phyloP scores from a whole-genome alignment of 2,113 vertebrate species.

The Actenoides hombroni region DNA sequence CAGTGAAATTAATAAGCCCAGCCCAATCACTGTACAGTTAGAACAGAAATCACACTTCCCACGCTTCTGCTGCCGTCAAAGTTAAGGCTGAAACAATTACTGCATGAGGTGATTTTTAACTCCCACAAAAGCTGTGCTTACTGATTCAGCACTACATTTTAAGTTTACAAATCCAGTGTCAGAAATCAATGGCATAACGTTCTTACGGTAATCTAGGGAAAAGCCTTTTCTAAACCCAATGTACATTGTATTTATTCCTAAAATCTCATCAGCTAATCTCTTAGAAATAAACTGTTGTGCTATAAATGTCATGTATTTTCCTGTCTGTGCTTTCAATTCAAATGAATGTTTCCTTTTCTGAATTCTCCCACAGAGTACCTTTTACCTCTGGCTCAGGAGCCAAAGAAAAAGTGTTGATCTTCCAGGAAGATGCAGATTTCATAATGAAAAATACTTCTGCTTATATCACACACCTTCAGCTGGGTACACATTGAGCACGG shows the following conservation, averaged over 20 bases:
- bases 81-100: background rate
- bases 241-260: constrained; percentile 56
- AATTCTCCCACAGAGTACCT: background rate
- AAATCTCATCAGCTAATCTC: constrained; percentile 65
- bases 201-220: constrained; percentile 56
- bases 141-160: constrained; percentile 49
- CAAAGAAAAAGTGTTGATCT: background rate
- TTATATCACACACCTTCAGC: background rate
- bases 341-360: constrained; percentile 13
- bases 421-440: background rate
- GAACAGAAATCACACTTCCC: background rate
- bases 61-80: background rate
- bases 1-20: background rate
- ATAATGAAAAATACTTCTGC: background rate
- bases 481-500: accelerated
- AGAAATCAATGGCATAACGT: constrained; percentile 67
- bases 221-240: constrained; percentile 61
- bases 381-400: background rate
- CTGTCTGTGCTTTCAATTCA: constrained; percentile 37
- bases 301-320: constrained; percentile 43
- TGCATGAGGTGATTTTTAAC: constrained; percentile 5
- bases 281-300: constrained; percentile 61
- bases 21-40: background rate
- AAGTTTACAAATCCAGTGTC: constrained; percentile 53
- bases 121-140: background rate